Percentiles rank a stretch among this genome's conserved stretches.
Evolutionary conservation across 1,140 invertebrate genomes (phyloP).

Genomic region (Drosophila triauraria): DNA sequence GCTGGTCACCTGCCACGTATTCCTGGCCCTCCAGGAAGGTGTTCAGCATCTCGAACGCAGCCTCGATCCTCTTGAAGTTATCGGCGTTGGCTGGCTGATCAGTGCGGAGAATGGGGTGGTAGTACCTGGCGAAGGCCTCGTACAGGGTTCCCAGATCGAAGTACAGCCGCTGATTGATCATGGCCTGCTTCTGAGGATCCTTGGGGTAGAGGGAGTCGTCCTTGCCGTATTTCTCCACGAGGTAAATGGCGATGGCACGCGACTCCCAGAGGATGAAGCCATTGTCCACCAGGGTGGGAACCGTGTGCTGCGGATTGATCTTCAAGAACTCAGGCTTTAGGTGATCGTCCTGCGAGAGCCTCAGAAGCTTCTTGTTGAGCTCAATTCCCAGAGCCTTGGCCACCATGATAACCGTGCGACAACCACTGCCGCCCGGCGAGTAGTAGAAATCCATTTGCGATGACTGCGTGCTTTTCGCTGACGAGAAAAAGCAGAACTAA

Average conservation of each 20-base stretch:
- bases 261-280: conserved; percentile 67
- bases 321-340: conserved; percentile 87
- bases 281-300: conserved; percentile 68
- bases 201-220: conserved; percentile 87
- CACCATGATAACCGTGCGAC: conserved; percentile 83
- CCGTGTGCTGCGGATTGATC: conserved; percentile 80
- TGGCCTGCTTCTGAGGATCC: conserved; percentile 66
- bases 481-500: conserved; percentile 10
- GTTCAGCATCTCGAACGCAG: conserved; percentile 88
- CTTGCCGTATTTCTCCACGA: conserved; percentile 71
- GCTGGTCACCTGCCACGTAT: conserved; percentile 88
- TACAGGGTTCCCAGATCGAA: conserved; percentile 86
- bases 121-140: conserved; percentile 84
- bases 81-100: conserved; percentile 86
- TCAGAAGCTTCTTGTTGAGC: conserved; percentile 84
- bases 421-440: conserved; percentile 63
- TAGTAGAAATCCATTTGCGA: conserved; percentile 52
- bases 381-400: conserved; percentile 85
- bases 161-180: conserved; percentile 81
- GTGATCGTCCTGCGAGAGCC: conserved; percentile 88
- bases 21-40: conserved; percentile 88
- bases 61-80: conserved; percentile 88
- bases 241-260: conserved; percentile 69
- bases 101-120: conserved; percentile 89
- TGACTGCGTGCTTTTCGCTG: background rate